Evolutionary conservation across 2,797 vertebrate species (phyloP).

Genomic region (Manis pentadactyla): DNA sequence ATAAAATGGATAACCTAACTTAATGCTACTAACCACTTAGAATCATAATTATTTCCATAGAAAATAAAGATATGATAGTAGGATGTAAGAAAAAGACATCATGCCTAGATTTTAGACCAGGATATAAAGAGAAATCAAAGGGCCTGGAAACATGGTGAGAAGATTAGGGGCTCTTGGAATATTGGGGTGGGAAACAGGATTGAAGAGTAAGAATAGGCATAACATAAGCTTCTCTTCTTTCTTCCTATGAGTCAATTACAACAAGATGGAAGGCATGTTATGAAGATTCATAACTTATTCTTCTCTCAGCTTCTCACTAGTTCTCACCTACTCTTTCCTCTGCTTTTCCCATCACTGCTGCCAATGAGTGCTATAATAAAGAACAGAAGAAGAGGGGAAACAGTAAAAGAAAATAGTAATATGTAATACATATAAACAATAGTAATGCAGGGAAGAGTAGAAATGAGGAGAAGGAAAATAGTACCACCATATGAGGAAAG

Average conservation of each 20-base stretch:
- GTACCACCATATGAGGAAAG: background rate
- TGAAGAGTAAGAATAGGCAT: background rate
- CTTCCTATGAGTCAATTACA: conserved; percentile 4
- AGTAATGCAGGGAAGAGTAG: background rate
- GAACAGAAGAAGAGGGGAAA: background rate
- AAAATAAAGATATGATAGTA: conserved; percentile 39
- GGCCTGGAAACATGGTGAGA: conserved; percentile 7
- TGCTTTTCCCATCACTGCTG: background rate
- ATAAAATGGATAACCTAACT: background rate
- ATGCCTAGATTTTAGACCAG: conserved; percentile 5
- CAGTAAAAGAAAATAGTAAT: background rate
- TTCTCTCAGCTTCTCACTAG: conserved; percentile 7
- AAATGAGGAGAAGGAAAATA: background rate
- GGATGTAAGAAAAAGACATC: background rate
- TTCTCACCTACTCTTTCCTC: background rate
- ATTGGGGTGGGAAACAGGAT: background rate
- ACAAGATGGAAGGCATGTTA: background rate
- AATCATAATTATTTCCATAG: background rate
- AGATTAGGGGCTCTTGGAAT: background rate
- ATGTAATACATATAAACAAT: background rate
- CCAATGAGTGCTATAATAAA: background rate
- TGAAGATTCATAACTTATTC: background rate
- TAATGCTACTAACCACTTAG: background rate
- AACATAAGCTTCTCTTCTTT: background rate
- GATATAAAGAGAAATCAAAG: background rate